These are phyloP conservation scores for Mesoclemmys tuberculata DNA, from an alignment of 2,113 vertebrate genomes.

Conservation along the genomic window DNA sequence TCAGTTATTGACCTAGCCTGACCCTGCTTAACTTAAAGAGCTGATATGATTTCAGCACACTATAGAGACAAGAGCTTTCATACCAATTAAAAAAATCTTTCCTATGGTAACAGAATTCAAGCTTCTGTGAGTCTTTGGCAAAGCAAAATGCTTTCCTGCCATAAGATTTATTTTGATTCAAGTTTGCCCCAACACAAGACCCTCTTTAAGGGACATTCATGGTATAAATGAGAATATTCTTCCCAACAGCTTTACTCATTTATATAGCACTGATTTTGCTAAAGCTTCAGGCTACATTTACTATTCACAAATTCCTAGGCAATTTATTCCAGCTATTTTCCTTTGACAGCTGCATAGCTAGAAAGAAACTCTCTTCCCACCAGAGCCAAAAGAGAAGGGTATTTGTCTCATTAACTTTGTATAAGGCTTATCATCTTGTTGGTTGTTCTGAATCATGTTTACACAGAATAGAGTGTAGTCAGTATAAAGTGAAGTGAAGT, in stretches of 20 bases:
- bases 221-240: fast-evolving
- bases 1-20: fast-evolving
- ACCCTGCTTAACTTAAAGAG: fast-evolving
- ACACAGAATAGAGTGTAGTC: neutral
- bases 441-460: slow-evolving; percentile 36
- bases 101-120: neutral
- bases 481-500: slow-evolving; percentile 36
- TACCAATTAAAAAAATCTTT: neutral
- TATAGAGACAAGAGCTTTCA: fast-evolving
- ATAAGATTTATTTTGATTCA: neutral
- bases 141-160: fast-evolving
- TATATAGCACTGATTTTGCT: neutral
- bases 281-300: neutral
- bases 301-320: neutral
- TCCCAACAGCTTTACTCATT: fast-evolving
- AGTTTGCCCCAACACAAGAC: neutral
- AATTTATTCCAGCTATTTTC: slow-evolving; percentile 34
- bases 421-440: slow-evolving; percentile 34
- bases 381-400: slow-evolving; percentile 16
- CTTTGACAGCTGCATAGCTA: slow-evolving; percentile 46
- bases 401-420: neutral
- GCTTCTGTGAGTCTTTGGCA: fast-evolving
- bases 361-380: slow-evolving; percentile 31
- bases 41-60: fast-evolving
- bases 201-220: fast-evolving